Percentiles rank a stretch among this genome's conserved stretches.
Conservation (phyloP, 1,140 invertebrate genomes). For the Cydia splendana region DNA sequence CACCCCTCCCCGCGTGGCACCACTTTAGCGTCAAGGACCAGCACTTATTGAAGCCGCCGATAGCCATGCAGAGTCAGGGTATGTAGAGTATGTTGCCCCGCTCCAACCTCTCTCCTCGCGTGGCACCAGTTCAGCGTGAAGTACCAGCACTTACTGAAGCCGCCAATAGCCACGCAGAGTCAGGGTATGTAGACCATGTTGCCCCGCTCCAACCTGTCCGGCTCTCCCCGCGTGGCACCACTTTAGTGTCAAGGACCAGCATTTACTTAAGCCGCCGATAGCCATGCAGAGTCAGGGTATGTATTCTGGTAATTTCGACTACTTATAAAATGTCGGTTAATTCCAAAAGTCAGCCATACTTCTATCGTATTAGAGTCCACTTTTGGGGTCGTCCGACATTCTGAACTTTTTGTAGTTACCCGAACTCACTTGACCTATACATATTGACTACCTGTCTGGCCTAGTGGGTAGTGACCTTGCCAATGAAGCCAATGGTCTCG, state of each 20-base stretch:
- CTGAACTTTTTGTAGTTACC: too few relatives aligned
- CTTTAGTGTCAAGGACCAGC: conserved; percentile 95
- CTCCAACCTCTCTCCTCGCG: conserved; percentile 76
- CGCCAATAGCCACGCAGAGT: conserved; percentile 93
- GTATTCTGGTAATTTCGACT: too few relatives aligned
- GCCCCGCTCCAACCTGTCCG: conserved; percentile 80
- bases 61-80: conserved; percentile 93
- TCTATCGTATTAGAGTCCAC: too few relatives aligned
- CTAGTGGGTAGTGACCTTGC: too few relatives aligned
- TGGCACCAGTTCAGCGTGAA: conserved; percentile 88
- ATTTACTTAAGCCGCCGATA: conserved; percentile 94
- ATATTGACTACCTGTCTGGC: too few relatives aligned
- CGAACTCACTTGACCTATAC: too few relatives aligned
- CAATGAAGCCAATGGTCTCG: too few relatives aligned
- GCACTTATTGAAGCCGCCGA: conserved; percentile 94
- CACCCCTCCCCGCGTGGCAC: conserved; percentile 70
- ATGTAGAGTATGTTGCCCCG: conserved; percentile 81
- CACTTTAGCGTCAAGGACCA: conserved; percentile 94
- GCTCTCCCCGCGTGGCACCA: conserved; percentile 72
- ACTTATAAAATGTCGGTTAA: too few relatives aligned
- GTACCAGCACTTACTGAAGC: conserved; percentile 96
- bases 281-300: conserved; percentile 92
- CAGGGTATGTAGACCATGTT: conserved; percentile 85
- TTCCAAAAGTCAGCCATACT: too few relatives aligned
- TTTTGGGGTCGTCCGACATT: too few relatives aligned